Conservation (phyloP, 2,797 vertebrate genomes). For the Ataeniobius toweri region DNA sequence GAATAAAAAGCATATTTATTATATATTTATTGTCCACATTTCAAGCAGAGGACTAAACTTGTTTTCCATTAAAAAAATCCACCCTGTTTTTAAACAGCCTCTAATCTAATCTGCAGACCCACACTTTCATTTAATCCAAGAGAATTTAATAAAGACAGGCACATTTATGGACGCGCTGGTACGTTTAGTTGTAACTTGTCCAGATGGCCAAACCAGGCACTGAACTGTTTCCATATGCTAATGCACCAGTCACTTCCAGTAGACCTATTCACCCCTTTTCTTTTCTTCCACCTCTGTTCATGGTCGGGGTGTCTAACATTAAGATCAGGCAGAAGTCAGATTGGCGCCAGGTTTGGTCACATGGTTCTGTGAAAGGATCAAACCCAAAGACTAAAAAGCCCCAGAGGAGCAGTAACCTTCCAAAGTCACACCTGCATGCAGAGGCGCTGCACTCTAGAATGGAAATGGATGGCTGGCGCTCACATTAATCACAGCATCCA, state of each 20-base stretch:
- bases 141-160: background rate
- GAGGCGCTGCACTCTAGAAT: slow-evolving; percentile 27
- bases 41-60: background rate
- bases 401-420: slow-evolving; percentile 59
- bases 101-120: background rate
- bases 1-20: background rate
- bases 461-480: slow-evolving; percentile 58
- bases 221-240: slow-evolving; percentile 14
- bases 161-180: background rate
- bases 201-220: background rate
- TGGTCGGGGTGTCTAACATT: slow-evolving; percentile 26
- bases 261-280: slow-evolving; percentile 1
- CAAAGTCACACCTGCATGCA: slow-evolving; percentile 72
- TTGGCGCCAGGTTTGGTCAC: slow-evolving; percentile 44
- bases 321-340: slow-evolving; percentile 24
- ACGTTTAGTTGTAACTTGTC: background rate
- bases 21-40: background rate
- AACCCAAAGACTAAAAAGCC: slow-evolving; percentile 63
- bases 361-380: slow-evolving; percentile 67
- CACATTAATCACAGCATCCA: slow-evolving; percentile 70
- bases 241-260: slow-evolving; percentile 13
- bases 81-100: background rate
- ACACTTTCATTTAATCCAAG: background rate
- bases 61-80: background rate
- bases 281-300: slow-evolving; percentile 9